Evolutionary conservation across 2,113 vertebrate species (phyloP).

Genomic region (Perca schrenkii): DNA sequence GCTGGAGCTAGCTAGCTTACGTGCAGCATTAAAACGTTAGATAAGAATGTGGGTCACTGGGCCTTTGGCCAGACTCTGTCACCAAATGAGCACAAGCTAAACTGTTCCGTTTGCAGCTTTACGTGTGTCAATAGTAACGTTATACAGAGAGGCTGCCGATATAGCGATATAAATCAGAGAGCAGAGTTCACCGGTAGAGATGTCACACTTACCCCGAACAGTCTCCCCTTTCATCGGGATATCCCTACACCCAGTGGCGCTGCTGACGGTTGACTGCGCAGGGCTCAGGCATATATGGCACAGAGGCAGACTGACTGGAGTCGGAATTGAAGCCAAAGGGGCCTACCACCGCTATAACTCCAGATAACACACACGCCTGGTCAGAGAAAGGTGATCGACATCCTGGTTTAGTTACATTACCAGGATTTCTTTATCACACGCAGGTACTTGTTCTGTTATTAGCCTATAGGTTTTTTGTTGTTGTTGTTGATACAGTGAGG

Average conservation of each 20-base stretch:
- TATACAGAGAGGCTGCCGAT: not conserved
- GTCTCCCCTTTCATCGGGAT: slow-evolving; percentile 52
- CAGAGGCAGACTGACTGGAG: slow-evolving; percentile 60
- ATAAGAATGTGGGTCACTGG: slow-evolving; percentile 86
- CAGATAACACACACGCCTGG: slow-evolving; percentile 34
- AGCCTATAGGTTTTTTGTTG: too few species aligned
- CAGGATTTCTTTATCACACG: not conserved
- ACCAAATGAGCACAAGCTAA: slow-evolving; percentile 17
- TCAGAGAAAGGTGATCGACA: not conserved
- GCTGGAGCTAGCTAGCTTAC: slow-evolving; percentile 65
- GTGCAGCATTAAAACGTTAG: slow-evolving; percentile 48
- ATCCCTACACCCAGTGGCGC: slow-evolving; percentile 74
- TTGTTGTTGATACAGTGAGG: not conserved
- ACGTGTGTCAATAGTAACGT: not conserved
- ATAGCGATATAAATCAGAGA: not conserved
- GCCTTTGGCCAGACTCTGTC: slow-evolving; percentile 67
- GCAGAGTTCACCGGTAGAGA: not conserved
- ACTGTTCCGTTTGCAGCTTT: slow-evolving; percentile 1
- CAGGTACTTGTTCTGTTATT: not conserved
- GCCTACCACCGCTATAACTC: slow-evolving; percentile 32
- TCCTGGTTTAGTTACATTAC: not conserved
- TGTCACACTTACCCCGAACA: slow-evolving; percentile 57
- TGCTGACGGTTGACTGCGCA: slow-evolving; percentile 73
- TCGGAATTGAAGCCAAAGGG: slow-evolving; percentile 70
- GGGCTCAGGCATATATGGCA: slow-evolving; percentile 35